phyloP scores from a whole-genome alignment of 2,888 invertebrate genomes.

The Cistogaster globosa region DNA sequence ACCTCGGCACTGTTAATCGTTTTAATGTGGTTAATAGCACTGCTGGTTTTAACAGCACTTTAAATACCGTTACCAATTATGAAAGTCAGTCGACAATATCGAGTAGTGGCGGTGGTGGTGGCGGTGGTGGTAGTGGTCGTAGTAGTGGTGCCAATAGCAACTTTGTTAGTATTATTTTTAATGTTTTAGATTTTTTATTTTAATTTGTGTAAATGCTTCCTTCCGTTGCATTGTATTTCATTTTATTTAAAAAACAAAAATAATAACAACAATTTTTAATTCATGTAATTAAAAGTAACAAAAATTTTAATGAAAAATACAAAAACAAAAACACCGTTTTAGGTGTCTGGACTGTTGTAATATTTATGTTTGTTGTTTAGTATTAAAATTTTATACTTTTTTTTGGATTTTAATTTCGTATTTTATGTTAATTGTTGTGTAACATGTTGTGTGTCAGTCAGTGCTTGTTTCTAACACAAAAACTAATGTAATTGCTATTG shows the following conservation, averaged over 20 bases:
- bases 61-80: conserved; percentile 44
- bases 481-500: background rate
- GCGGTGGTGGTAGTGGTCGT: conserved; percentile 64
- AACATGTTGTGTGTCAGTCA: background rate
- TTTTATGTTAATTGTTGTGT: conserved; percentile 42
- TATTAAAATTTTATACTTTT: background rate
- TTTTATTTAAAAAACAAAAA: conserved; percentile 21
- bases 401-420: background rate
- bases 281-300: conserved; percentile 36
- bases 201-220: conserved; percentile 70
- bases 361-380: conserved; percentile 46
- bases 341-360: conserved; percentile 57
- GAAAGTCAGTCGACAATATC: conserved; percentile 58
- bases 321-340: conserved; percentile 45
- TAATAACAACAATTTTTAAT: conserved; percentile 7
- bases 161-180: conserved; percentile 82
- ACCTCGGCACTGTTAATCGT: conserved; percentile 38
- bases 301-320: conserved; percentile 4
- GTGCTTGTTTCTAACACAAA: background rate
- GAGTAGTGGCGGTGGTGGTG: conserved; percentile 22
- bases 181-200: conserved; percentile 82
- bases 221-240: conserved; percentile 36
- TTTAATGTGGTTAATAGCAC: conserved; percentile 32
- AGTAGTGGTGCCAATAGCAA: conserved; percentile 76
- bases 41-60: conserved; percentile 23